Evolutionary conservation across 2,113 vertebrate species (phyloP).

Genomic region (Ascaphus truei): DNA sequence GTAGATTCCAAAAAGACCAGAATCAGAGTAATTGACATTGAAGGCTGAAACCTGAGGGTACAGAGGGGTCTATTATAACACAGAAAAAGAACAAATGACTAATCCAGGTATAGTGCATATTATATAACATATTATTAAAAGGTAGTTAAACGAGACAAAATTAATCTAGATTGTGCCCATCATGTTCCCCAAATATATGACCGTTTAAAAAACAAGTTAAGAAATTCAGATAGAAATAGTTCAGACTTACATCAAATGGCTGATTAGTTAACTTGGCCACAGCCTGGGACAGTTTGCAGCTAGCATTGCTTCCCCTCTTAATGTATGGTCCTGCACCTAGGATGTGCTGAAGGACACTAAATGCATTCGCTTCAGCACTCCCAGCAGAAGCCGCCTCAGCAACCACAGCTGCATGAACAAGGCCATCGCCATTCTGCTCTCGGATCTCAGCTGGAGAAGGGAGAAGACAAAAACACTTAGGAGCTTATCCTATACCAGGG

Average conservation of each 20-base stretch:
- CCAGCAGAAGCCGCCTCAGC: conserved; percentile 70
- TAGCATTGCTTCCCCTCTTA: conserved; percentile 77
- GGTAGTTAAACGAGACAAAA: too few relatives aligned
- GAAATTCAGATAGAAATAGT: too few relatives aligned
- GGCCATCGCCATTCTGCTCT: conserved; percentile 57
- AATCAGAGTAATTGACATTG: conserved; percentile 85
- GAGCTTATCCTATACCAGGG: too few relatives aligned
- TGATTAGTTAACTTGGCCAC: conserved; percentile 69
- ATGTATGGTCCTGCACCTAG: conserved; percentile 83
- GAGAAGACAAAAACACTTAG: background rate
- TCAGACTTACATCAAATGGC: conserved; percentile 84
- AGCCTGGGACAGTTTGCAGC: conserved; percentile 72
- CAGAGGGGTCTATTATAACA: too few relatives aligned
- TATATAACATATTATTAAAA: too few relatives aligned
- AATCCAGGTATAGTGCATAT: too few relatives aligned
- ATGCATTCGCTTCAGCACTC: conserved; percentile 74
- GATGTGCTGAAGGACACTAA: conserved; percentile 85
- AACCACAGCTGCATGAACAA: conserved; percentile 83
- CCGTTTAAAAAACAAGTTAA: too few relatives aligned
- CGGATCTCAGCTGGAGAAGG: conserved; percentile 82
- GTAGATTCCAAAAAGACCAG: conserved; percentile 90
- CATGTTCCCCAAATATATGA: too few relatives aligned
- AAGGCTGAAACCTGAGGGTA: conserved; percentile 86
- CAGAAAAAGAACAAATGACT: too few relatives aligned
- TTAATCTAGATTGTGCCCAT: too few relatives aligned